These are phyloP conservation scores for Anisognathus igniventris DNA, from an alignment of 2,797 vertebrate species.

Conservation along the genomic window DNA sequence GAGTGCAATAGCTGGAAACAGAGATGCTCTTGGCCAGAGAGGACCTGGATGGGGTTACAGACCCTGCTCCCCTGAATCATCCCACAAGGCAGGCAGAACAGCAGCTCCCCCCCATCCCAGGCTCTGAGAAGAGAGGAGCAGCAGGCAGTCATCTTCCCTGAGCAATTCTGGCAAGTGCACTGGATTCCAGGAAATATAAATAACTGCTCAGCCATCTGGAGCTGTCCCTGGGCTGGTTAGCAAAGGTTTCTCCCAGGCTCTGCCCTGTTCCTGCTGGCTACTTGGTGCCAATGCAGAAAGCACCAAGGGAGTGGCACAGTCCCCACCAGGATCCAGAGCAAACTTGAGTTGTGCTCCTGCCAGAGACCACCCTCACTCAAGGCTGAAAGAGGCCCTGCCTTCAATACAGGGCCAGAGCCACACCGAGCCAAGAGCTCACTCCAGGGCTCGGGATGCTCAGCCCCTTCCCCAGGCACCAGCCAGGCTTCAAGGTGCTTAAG, in stretches of 20 bases:
- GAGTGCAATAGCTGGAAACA: rapidly evolving
- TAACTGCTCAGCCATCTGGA: neutral
- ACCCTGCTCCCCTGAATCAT: neutral
- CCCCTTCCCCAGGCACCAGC: neutral
- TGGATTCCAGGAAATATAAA: conserved; percentile 5
- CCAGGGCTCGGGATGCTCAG: rapidly evolving
- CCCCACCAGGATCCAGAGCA: neutral
- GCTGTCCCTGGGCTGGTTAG: neutral
- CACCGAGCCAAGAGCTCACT: neutral
- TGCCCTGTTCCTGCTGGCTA: neutral
- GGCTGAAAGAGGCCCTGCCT: neutral
- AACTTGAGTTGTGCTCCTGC: neutral
- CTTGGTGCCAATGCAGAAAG: neutral
- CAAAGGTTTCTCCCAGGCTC: neutral
- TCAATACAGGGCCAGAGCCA: neutral
- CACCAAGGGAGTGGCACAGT: neutral
- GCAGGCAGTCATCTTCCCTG: neutral
- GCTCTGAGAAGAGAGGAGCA: neutral
- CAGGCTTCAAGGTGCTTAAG: neutral
- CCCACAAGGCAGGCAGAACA: neutral
- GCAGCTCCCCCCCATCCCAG: neutral
- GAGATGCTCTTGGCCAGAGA: rapidly evolving
- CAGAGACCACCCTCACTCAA: rapidly evolving
- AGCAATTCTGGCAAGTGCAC: neutral
- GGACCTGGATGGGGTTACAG: neutral